These are phyloP conservation scores for Smithornis capensis DNA, from an alignment of 2,113 vertebrate species.

Conservation along the genomic window DNA sequence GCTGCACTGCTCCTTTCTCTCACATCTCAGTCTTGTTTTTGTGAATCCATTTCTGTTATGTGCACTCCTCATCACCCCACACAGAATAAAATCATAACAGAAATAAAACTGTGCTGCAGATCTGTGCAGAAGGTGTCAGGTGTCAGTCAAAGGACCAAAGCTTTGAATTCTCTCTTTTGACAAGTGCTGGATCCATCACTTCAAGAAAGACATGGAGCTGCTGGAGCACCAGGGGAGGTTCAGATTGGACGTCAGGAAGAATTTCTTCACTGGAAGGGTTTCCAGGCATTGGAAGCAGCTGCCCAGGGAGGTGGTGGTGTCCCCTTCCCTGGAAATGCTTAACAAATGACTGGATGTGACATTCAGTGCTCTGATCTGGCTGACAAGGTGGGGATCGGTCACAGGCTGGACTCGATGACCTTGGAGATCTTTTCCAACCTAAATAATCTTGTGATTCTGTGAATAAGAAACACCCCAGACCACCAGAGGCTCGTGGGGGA, in stretches of 20 bases:
- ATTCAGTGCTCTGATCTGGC: neutral
- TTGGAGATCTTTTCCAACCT: neutral
- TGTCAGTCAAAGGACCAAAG: neutral
- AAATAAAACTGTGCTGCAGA: neutral
- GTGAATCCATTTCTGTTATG: neutral
- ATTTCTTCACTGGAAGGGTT: neutral
- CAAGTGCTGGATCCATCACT: neutral
- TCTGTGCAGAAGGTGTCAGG: neutral
- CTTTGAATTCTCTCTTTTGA: neutral
- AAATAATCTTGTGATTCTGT: neutral
- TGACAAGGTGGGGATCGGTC: neutral
- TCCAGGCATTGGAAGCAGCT: neutral
- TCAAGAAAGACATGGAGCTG: neutral
- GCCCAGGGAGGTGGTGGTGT: neutral
- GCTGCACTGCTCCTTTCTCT: neutral
- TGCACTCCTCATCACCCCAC: neutral
- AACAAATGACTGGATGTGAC: neutral
- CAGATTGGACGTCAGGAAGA: neutral
- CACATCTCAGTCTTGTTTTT: neutral
- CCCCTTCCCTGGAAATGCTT: too few species aligned
- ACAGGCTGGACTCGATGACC: neutral
- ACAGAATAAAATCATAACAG: neutral
- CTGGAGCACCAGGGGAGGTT: neutral
- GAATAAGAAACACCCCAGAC: neutral
- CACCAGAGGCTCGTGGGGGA: neutral